A percentile compares a stretch with the other conserved stretches of the same genome.
Evolutionary conservation across 2,797 vertebrate genomes (phyloP).

Genomic region (Lerista edwardsae): DNA sequence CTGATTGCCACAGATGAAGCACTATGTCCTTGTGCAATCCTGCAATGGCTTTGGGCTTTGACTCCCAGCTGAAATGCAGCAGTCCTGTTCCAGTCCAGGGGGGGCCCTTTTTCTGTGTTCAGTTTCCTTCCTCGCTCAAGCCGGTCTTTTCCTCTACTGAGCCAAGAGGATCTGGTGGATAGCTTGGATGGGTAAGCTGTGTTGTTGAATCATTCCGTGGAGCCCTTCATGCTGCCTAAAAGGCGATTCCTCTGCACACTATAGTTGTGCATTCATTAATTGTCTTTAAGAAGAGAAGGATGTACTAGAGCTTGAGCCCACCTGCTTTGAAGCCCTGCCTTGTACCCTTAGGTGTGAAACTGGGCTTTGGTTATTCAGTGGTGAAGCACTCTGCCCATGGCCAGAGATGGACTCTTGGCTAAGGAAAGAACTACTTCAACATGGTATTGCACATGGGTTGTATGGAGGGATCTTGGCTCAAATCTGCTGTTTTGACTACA

Average conservation of each 20-base stretch:
- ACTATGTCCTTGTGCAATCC: not conserved
- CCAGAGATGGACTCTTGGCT: not conserved
- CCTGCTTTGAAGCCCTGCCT: not conserved
- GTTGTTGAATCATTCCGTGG: not conserved
- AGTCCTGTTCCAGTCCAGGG: not conserved
- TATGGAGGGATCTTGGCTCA: not conserved
- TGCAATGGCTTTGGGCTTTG: constrained; percentile 4
- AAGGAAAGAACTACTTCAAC: not conserved
- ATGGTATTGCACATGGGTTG: not conserved
- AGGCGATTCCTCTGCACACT: no score
- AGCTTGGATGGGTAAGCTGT: constrained; percentile 9
- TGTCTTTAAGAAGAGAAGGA: not conserved
- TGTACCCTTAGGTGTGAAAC: not conserved
- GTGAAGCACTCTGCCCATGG: not conserved
- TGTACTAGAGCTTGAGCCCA: not conserved
- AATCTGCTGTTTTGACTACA: not conserved
- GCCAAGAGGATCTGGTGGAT: not conserved
- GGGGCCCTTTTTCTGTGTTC: not conserved
- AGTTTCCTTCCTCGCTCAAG: not conserved
- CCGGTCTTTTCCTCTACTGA: not conserved
- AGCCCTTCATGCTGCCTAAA: not conserved
- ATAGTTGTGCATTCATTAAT: not conserved
- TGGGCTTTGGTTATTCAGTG: not conserved
- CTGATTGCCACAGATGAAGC: not conserved
- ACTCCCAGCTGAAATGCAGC: constrained; percentile 3